Evolutionary conservation across 1,140 invertebrate genomes (phyloP).

Genomic region (Drosophila kanapiae): DNA sequence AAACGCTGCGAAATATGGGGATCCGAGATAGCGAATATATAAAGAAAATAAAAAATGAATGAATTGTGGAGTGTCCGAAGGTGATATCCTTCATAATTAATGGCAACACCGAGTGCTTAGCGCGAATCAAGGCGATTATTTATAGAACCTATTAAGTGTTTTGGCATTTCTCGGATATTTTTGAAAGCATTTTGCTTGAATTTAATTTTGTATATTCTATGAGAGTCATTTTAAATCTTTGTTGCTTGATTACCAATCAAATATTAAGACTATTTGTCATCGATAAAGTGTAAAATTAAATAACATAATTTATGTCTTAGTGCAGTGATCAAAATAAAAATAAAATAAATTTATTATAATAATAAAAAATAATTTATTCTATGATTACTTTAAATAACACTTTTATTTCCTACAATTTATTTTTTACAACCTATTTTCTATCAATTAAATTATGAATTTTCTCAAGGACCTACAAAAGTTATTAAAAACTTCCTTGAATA

Average conservation of each 20-base stretch:
- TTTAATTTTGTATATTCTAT: neutral
- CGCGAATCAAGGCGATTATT: constrained; percentile 26
- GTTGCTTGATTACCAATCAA: neutral
- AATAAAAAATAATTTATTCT: neutral
- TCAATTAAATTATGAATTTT: neutral
- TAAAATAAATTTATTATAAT: too few species aligned
- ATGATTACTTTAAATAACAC: too few species aligned
- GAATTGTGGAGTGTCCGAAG: constrained; percentile 29
- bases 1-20: constrained; percentile 33
- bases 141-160: constrained; percentile 36
- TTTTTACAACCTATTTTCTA: neutral
- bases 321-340: too few species aligned
- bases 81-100: constrained; percentile 46
- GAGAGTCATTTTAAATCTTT: too few species aligned
- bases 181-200: neutral
- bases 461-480: neutral
- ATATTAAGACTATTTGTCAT: neutral
- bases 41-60: constrained; percentile 26
- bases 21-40: constrained; percentile 13
- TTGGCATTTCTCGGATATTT: constrained; percentile 17
- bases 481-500: neutral
- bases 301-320: neutral
- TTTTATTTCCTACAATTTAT: neutral
- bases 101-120: constrained; percentile 31
- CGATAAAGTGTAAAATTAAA: neutral